These are phyloP conservation scores for Drosophila mulleri DNA, from an alignment of 2,888 invertebrate genomes.

Conservation along the genomic window DNA sequence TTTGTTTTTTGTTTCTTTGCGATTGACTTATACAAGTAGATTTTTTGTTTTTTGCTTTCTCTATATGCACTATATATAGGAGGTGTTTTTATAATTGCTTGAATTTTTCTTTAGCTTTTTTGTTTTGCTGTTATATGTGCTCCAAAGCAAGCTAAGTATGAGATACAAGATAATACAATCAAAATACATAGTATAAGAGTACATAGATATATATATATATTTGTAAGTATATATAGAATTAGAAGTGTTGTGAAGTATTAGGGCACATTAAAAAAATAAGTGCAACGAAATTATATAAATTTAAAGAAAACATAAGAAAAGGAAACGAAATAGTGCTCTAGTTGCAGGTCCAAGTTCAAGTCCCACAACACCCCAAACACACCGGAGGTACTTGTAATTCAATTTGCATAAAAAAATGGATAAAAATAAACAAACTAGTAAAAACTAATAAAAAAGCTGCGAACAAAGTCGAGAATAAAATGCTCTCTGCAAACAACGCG, in stretches of 20 bases:
- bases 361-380: slow-evolving; percentile 8
- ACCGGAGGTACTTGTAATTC: slow-evolving; percentile 60
- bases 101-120: slow-evolving; percentile 65
- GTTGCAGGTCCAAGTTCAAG: slow-evolving; percentile 41
- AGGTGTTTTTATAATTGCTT: slow-evolving; percentile 50
- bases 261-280: slow-evolving; percentile 37
- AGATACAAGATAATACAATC: slow-evolving; percentile 84
- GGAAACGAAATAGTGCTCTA: slow-evolving; percentile 7
- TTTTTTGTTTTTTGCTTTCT: slow-evolving; percentile 47
- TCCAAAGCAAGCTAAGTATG: slow-evolving; percentile 85
- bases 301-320: slow-evolving; percentile 13
- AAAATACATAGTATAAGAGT: slow-evolving; percentile 76
- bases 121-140: slow-evolving; percentile 83
- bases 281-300: slow-evolving; percentile 15
- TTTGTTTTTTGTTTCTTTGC: slow-evolving; percentile 66
- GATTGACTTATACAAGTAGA: slow-evolving; percentile 66
- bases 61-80: slow-evolving; percentile 55
- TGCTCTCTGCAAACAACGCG: slow-evolving; percentile 18
- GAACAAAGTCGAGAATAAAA: slow-evolving; percentile 10
- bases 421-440: background rate
- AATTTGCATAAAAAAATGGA: slow-evolving; percentile 66
- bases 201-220: slow-evolving; percentile 44
- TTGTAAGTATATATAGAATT: slow-evolving; percentile 36
- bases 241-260: slow-evolving; percentile 40
- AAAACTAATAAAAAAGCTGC: background rate